Evolutionary conservation across 2,113 vertebrate genomes (phyloP), one percentile per base, ranked within the genome.

Genomic region (Strix aluco): DNA sequence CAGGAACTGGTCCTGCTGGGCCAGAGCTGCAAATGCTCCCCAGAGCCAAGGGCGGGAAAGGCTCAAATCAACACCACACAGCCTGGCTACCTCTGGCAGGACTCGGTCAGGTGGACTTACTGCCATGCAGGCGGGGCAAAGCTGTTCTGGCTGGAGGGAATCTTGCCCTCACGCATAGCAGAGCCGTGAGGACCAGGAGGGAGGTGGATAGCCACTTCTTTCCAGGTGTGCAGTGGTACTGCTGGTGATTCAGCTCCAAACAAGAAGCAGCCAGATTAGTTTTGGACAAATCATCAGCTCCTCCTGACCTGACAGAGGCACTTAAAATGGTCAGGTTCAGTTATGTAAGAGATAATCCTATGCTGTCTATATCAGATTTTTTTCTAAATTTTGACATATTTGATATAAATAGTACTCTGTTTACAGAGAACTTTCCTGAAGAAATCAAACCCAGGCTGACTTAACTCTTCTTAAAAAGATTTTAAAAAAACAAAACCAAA

Each of bases 71-170:
- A 30, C 32, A 29, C 29, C 15, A 2, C 25, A 25, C 6, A 59
- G 40, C 38, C 4, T 1, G 21, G 9, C 55, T 80, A 26, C 55
- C 15, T 32, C 20, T 57, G 42, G 6, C 54, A 84, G 38, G 29
- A 36, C 42, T 52, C 1, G 0, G 42, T 12, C 1, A 0, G 20
- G 38, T 23, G 34, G 72, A 4, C 25, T 40, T 42, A n/a, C 21
- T 54, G 26, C 34, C 15, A 0, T 9, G 19, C 0, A 4, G 22
- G 13, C 1, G 2, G 49, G 54, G 26, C 10, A 17, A 66, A n/a
- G 23, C 23, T 32, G 23, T 15, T 0, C 0, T 55, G 36, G 36
- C 49, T 78, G 36, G n/a, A 71, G 29, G 23, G 16, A n/a, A 8
- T 8, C n/a, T 58, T n/a, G 16, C 9, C 25, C 10, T 38, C 32